Evolutionary conservation across 2,113 vertebrate genomes (phyloP).

Genomic region (Pipa parva): DNA sequence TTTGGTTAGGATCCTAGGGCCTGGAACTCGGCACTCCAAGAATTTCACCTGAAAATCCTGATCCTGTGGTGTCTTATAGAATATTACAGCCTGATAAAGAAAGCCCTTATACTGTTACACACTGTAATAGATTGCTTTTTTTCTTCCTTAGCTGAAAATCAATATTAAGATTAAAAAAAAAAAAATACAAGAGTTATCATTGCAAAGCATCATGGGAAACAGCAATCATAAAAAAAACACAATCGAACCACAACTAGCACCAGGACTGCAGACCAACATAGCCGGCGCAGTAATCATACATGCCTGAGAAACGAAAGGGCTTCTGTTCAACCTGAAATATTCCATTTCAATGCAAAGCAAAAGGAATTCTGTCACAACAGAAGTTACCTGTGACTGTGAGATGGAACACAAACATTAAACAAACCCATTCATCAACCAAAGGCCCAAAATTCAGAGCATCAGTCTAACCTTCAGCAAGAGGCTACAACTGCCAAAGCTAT

Average conservation of each 20-base stretch:
- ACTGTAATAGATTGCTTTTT: not conserved
- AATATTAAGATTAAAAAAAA: conserved; percentile 32
- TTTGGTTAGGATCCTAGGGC: not conserved
- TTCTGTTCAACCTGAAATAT: not conserved
- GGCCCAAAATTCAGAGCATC: conserved; percentile 27
- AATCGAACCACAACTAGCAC: not conserved
- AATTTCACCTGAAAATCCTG: too few species aligned
- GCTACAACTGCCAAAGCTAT: conserved; percentile 63
- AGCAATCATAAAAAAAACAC: conserved; percentile 9
- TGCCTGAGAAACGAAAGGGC: not conserved
- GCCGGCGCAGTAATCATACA: not conserved
- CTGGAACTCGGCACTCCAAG: not conserved
- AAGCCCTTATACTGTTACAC: not conserved
- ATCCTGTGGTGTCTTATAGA: too few species aligned
- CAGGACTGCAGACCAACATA: not conserved
- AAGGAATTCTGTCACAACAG: not conserved
- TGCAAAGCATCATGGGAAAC: conserved; percentile 13
- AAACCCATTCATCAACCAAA: conserved; percentile 30
- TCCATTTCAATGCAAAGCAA: conserved; percentile 5
- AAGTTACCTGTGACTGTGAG: conserved; percentile 7
- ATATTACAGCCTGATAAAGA: conserved; percentile 8
- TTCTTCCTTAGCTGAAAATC: conserved; percentile 5
- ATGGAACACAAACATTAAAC: conserved; percentile 25
- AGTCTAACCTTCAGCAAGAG: conserved; percentile 35
- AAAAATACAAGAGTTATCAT: not conserved